Evolutionary conservation across 2,113 vertebrate species (phyloP), one percentile per base, ranked within the genome.

Genomic region (Thamnaconus septentrionalis): DNA sequence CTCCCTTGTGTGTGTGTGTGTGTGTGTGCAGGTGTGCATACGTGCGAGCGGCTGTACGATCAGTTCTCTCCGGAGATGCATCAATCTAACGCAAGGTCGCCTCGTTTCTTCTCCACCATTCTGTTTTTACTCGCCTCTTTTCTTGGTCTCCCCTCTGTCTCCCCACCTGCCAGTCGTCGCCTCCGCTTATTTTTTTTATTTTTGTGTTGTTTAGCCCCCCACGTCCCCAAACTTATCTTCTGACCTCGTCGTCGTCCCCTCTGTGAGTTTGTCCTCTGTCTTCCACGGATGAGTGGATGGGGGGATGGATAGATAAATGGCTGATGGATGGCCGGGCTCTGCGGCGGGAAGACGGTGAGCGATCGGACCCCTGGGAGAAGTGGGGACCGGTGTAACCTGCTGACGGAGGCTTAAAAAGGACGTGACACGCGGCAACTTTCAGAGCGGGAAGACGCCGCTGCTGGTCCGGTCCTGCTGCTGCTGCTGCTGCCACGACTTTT

Each of bases 381-480:
- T 69, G 78, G 66, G 59, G 66, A 72, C 69, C 59, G 70, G 73
- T 66, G 82, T 81, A 83, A 31, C 82, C 83, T 83, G 85, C 87
- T 90, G 87, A 90, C 85, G 87, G 81, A 89, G 75, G 88, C 85
- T 84, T 73, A 77, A 82, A 87, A 87, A 85, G 75, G 82, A 83
- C 79, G 79, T 66, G 75, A 80, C 81, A 75, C 58, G 31, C 4
- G 53, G 69, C 63, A 83, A 76, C 58, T 66, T 73, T 80, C 68
- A 66, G 61, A 69, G 54, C 12, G 65, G 71, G 66, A 59, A 66
- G 59, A 11, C n/a, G 61, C 45, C 12, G 40, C 57, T 66, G 63
- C 11, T 39, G 42, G 51, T 53, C 50, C 42, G n/a, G 42, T 51
- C 61, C 50, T 58, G 52, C 49, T 66, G 62, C 69, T 68, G 11